Evolutionary conservation across 2,888 invertebrate species (phyloP), one percentile per base, ranked within the genome.

Genomic region (Macrophya alboannulata): DNA sequence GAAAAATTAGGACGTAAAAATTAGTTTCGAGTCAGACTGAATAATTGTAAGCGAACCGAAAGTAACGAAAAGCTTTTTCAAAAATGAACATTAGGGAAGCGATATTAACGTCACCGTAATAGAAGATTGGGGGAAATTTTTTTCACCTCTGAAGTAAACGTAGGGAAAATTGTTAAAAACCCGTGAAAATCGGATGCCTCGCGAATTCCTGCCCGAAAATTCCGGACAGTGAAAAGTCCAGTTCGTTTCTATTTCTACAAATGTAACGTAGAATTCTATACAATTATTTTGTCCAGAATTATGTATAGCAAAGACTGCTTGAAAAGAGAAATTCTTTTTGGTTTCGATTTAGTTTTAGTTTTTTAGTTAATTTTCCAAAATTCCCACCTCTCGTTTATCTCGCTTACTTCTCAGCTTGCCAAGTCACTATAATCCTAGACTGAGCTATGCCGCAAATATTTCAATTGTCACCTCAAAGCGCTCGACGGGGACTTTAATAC

Each of bases 381-480:
- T 77, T 25, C 37, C 43, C 43, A n/a, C 15, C 45, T 37, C n/a
- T 37, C 15, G 40, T 8, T 62, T 45, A 17, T 65, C 81, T 65
- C 83, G 82, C 86, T 86, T 85, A 85, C 85, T 62, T 86, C 48
- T 72, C 76, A 86, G 79, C 86, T 84, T 85, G 89, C 89, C 89
- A 89, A 88, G 90, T 89, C 89, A 89, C 87, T 31, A 31, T 31
- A 31, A 31, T 88, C 87, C 87, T 86, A 87, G 88, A 89, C 88
- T 87, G 88, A 87, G 88, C 89, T 90, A 90, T 89, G 90, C 88
- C 90, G 87, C 89, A 92, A 91, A 92, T 91, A 92, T 92, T 92
- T 92, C 92, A 92, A 92, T 92, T 92, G 92, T 92, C 92, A 90
- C 88, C 90, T 90, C 89, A 90, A 92, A 91, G 91, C 89, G 87